Base-by-base conservation (phyloP, 2,888 invertebrate species). In the Endomychus coccineus region DNA sequence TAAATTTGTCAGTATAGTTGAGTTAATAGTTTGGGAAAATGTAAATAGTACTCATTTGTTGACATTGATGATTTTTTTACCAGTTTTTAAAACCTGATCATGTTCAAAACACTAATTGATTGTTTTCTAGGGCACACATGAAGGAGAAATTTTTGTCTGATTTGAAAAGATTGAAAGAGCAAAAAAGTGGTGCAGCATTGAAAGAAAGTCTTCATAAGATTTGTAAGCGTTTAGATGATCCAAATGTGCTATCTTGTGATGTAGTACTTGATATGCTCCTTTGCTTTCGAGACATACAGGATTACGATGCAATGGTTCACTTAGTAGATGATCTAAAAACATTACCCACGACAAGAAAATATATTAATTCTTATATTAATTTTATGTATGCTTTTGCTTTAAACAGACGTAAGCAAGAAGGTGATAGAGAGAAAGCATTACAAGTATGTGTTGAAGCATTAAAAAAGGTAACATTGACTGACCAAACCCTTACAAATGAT, bases 131-230 rank as follows among this genome's bases (percentile, higher is more conserved):
- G 67, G 90, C 91, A 1, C 94, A 95, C 58, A 86, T 94, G 71
- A 92, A 95, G 64, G 97, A 98, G 65, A 96, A 96, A 67, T 98
- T 98, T 68, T 70, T 97, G 31, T 75, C 83, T 3, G 98, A 98
- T 64, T 69, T 98, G 22, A 79, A 96, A 14, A 91, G 92, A 67
- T 86, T 90, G 0, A 79, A 94, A 27, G 95, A 97, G 58, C 80
- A 78, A 2, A 81, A 82, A 64, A 83, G 80, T 33, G 91, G 90
- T 1, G 80, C 80, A 34, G 91, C 92, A 52, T 64, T 90, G 9
- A 76, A 80, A 1, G 79, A 78, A 62, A 81, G 84, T 23, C 65
- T 98, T 17, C 82, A 89, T 55, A 88, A 88, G 29, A 89, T 98
- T 83, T 76, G 92, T 4, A 82, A 85, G 44, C 76, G 97, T 21